A percentile compares a stretch with the other conserved stretches of the same genome.
Evolutionary conservation across 2,797 vertebrate species (phyloP).

Genomic region (Liparis tanakae): DNA sequence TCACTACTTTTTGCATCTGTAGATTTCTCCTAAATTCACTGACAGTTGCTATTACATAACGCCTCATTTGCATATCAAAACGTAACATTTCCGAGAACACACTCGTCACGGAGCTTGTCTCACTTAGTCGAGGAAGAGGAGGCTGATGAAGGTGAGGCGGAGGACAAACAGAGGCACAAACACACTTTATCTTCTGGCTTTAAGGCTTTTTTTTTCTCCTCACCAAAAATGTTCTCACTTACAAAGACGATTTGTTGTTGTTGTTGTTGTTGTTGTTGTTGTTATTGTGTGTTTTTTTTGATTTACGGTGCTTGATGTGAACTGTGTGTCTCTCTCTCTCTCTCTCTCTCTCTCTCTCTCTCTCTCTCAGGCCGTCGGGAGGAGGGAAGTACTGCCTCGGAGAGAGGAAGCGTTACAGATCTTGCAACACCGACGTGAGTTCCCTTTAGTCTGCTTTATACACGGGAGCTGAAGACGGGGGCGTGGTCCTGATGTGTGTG

Average conservation of each 20-base stretch:
- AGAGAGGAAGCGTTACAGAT: conserved; percentile 96
- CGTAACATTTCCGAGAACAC: conserved; percentile 27
- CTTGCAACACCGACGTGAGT: conserved; percentile 98
- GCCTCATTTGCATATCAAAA: too few relatives aligned
- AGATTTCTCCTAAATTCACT: background rate
- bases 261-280: background rate
- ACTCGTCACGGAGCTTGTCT: conserved; percentile 58
- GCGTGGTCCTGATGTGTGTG: background rate
- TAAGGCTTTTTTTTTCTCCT: too few relatives aligned
- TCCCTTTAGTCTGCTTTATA: conserved; percentile 27
- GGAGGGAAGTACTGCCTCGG: conserved; percentile 98
- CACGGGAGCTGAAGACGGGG: background rate
- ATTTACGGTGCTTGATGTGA: conserved; percentile 15
- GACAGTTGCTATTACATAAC: background rate
- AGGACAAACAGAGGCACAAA: conserved; percentile 49
- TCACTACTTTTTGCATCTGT: too few relatives aligned
- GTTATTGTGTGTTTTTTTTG: background rate
- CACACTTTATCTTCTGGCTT: conserved; percentile 21
- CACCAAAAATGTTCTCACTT: too few relatives aligned
- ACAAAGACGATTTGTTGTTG: background rate
- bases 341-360: too few relatives aligned
- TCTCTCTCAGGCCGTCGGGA: conserved; percentile 88
- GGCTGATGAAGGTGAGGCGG: conserved; percentile 25
- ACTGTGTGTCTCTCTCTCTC: conserved; percentile 4
- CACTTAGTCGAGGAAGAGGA: conserved; percentile 30